Evolutionary conservation across 2,888 invertebrate genomes (phyloP), one percentile per base, ranked within the genome.

Genomic region (Lepidonotus clava): DNA sequence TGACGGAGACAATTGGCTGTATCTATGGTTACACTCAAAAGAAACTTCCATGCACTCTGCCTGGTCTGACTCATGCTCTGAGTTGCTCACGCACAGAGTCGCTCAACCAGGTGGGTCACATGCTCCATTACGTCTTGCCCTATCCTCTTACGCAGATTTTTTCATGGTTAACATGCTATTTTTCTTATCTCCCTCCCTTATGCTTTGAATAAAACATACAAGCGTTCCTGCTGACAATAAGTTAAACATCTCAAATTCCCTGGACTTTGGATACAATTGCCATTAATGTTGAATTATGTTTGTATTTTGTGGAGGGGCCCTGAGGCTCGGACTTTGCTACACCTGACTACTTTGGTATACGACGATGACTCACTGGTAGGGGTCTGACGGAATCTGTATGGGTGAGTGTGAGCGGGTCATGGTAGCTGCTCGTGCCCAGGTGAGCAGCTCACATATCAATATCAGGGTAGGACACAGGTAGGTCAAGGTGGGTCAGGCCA

Each of bases 21-120:
- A 80, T 46, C 80, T 51, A 80, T 80, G 80, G 80, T 51, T 41
- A 80, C 80, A 71, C n/a, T 8, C 32, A 32, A 80, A 80, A 80
- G 80, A 80, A 80, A 80, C 80, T 46, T 46, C 1, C 38, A 18
- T 80, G 41, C 21, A 51, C 21, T 51, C 51, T 46, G 46, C 0
- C 32, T 32, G 34, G 38, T 32, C n/a, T 46, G 46, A 80, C 46
- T 46, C 80, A 46, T 32, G 5, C 46, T 46, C 0, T 14, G 51
- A 80, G 80, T 32, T 32, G 24, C n/a, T 38, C 76, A 76, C 76
- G 76, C 76, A 76, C 76, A 38, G 28, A 80, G 80, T 46, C 24
- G 28, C 38, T 41, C 38, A 38, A 38, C 40, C 80, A 80, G 80
- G 80, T 80, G 46, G 80, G 80, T 41, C 80, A 80, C 77, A 80